A percentile compares a stretch with the other conserved stretches of the same genome.
Conservation (phyloP, 2,888 invertebrate genomes). For the Volucella zonaria region DNA sequence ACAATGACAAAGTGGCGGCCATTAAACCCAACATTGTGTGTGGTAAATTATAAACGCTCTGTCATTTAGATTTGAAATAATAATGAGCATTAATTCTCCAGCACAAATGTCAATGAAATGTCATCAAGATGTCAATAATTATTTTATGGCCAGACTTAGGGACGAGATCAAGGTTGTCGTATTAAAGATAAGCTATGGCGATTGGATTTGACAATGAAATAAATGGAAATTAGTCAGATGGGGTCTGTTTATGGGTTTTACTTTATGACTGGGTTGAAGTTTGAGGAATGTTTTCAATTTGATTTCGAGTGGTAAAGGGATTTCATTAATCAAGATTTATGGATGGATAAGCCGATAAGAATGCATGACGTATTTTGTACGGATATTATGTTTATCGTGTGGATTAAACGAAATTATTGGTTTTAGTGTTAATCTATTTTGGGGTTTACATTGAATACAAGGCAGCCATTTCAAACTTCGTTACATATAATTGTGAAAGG, state of each 20-base stretch:
- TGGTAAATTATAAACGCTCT: slow-evolving; percentile 12
- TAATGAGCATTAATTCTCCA: slow-evolving; percentile 37
- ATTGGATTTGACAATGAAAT: slow-evolving; percentile 34
- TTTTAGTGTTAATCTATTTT: background rate
- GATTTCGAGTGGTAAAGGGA: no score
- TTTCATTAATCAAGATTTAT: no score
- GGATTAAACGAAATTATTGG: no score
- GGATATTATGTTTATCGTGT: no score
- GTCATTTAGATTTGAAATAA: slow-evolving; percentile 35
- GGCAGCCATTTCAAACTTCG: no score
- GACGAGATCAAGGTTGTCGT: slow-evolving; percentile 23
- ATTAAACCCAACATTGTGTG: slow-evolving; percentile 25
- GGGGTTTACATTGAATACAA: no score
- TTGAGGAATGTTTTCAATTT: no score
- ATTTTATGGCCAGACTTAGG: slow-evolving; percentile 23
- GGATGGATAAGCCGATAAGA: no score
- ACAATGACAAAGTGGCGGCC: background rate
- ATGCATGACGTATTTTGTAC: no score
- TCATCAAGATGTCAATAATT: slow-evolving; percentile 50
- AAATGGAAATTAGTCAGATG: slow-evolving; percentile 24
- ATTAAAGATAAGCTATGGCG: slow-evolving; percentile 40
- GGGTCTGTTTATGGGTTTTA: slow-evolving; percentile 1
- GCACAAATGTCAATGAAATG: slow-evolving; percentile 46
- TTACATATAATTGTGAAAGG: no score
- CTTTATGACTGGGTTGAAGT: background rate